Evolutionary conservation across 2,797 vertebrate genomes (phyloP).

Genomic region (Argya squamiceps): DNA sequence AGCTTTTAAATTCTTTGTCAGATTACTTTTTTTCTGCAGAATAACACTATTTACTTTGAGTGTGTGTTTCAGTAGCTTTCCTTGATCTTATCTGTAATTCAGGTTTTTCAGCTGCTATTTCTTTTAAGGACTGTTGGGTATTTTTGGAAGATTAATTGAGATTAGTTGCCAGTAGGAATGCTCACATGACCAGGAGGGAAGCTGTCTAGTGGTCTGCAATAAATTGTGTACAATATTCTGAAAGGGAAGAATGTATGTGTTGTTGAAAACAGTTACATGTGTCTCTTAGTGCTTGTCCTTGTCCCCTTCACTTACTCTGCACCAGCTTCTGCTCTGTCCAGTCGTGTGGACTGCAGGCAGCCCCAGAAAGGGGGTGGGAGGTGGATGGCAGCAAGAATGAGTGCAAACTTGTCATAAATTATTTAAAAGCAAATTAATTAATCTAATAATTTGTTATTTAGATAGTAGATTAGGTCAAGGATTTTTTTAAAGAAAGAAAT

Average conservation of each 20-base stretch:
- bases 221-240: not conserved
- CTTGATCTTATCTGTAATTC: not conserved
- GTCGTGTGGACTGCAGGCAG: not conserved
- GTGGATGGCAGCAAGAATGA: not conserved
- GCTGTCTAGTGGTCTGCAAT: not conserved
- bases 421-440: not conserved
- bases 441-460: not conserved
- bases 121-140: not conserved
- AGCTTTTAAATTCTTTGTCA: not conserved
- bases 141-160: not conserved
- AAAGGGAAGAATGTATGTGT: not conserved
- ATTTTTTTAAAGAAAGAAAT: not conserved
- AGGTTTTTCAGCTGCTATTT: not conserved
- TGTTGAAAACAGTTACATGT: not conserved
- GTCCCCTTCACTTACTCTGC: not conserved
- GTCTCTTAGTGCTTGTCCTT: rapidly evolving
- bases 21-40: not conserved
- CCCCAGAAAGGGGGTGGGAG: not conserved
- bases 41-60: not conserved
- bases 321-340: rapidly evolving
- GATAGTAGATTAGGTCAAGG: not conserved
- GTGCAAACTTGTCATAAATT: not conserved
- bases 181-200: not conserved
- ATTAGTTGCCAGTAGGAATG: not conserved
- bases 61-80: not conserved